Conservation (phyloP, 1,140 invertebrate genomes). For the Bombyx mori region ASM3026992v2 NC_085112.1:6606001-6606500, state of each 20-base stretch:
- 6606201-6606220: too few relatives aligned
- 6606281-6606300: constrained; percentile 25
- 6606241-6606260: constrained; percentile 4
- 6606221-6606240: background rate
- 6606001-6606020: too few relatives aligned
- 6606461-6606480: constrained; percentile 7
- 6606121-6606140: too few relatives aligned
- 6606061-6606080: background rate
- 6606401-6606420: constrained; percentile 16
- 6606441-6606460: constrained; percentile 6
- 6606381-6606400: constrained; percentile 31
- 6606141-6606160: too few relatives aligned
- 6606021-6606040: too few relatives aligned
- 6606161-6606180: too few relatives aligned
- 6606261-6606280: constrained; percentile 11
- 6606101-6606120: background rate
- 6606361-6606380: constrained; percentile 40
- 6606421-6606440: constrained; percentile 3
- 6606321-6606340: constrained; percentile 45
- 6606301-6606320: constrained; percentile 60
- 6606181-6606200: too few relatives aligned
- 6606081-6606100: background rate
- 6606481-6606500: constrained; percentile 8
- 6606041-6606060: too few relatives aligned
- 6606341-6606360: constrained; percentile 29